Conservation (phyloP, 1,140 invertebrate species). For the Procambarus clarkii region DNA sequence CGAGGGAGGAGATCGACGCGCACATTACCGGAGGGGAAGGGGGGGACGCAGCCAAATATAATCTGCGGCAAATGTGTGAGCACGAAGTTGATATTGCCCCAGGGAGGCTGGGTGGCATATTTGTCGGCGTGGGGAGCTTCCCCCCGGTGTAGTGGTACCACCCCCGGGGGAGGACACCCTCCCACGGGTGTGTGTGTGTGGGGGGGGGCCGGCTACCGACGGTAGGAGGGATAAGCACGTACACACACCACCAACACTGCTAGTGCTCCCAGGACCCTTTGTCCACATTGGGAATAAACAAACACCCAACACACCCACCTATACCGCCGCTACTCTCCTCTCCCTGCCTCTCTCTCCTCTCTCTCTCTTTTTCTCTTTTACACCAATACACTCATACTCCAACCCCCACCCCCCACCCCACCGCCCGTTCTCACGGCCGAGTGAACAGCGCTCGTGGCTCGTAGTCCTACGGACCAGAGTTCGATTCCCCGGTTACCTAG, state of each 20-base stretch:
- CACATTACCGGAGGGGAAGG: not conserved
- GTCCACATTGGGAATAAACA: constrained; percentile 14
- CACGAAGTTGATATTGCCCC: constrained; percentile 50
- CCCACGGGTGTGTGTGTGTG: not conserved
- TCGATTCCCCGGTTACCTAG: no score
- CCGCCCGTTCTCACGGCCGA: not conserved
- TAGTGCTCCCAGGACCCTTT: not conserved
- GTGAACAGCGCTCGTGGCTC: no score
- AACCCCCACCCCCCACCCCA: not conserved
- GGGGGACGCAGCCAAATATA: constrained; percentile 45
- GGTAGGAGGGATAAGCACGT: not conserved
- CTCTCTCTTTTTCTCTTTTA: constrained; percentile 8
- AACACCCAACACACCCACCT: constrained; percentile 22
- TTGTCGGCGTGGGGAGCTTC: constrained; percentile 42
- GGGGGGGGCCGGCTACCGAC: not conserved
- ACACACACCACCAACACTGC: constrained; percentile 9
- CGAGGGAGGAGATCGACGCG: not conserved
- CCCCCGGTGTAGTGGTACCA: not conserved
- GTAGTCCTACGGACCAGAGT: no score
- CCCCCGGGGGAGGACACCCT: constrained; percentile 7
- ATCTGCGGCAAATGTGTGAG: constrained; percentile 48
- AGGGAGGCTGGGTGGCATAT: constrained; percentile 49
- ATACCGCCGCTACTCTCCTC: not conserved
- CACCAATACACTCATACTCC: not conserved
- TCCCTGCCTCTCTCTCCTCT: not conserved